phyloP scores from a whole-genome alignment of 2,797 vertebrate species.

The Acanthurus lineatus region DNA sequence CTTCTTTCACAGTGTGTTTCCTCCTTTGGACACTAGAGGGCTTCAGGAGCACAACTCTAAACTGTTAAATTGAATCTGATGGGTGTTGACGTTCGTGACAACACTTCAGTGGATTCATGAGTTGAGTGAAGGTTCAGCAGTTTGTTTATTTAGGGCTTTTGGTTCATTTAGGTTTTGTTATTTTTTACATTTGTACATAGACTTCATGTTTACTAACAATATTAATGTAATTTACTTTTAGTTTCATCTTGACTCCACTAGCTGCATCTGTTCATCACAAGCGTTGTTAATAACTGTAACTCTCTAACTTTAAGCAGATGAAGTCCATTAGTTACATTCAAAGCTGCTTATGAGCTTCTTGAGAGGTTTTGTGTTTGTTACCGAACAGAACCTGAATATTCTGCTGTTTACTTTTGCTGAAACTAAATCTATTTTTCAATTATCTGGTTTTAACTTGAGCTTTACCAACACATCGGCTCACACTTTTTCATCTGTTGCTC shows the following conservation, averaged over 20 bases:
- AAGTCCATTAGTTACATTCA: slow-evolving; percentile 37
- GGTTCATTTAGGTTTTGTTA: slow-evolving; percentile 43
- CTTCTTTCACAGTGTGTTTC: slow-evolving; percentile 18
- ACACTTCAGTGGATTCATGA: slow-evolving; percentile 37
- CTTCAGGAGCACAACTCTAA: slow-evolving; percentile 37
- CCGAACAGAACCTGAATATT: slow-evolving; percentile 11
- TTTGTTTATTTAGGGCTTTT: slow-evolving; percentile 42
- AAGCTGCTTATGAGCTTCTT: slow-evolving; percentile 32
- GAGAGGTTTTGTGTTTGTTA: slow-evolving; percentile 31
- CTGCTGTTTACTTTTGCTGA: slow-evolving; percentile 49
- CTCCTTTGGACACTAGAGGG: slow-evolving; percentile 61
- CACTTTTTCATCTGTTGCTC: neutral
- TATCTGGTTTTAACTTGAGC: slow-evolving; percentile 16
- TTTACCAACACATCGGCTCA: slow-evolving; percentile 21
- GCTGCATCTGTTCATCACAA: slow-evolving; percentile 26
- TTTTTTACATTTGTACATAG: slow-evolving; percentile 71
- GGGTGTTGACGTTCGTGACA: slow-evolving; percentile 34
- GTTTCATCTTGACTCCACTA: neutral
- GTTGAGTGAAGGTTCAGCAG: slow-evolving; percentile 53
- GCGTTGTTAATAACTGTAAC: slow-evolving; percentile 45
- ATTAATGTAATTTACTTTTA: slow-evolving; percentile 41
- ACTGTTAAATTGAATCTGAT: slow-evolving; percentile 49
- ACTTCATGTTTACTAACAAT: slow-evolving; percentile 70
- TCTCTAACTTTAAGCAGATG: slow-evolving; percentile 34
- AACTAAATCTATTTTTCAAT: slow-evolving; percentile 18